Evolutionary conservation across 2,797 vertebrate genomes (phyloP).

Genomic region (Ceryle rudis): DNA sequence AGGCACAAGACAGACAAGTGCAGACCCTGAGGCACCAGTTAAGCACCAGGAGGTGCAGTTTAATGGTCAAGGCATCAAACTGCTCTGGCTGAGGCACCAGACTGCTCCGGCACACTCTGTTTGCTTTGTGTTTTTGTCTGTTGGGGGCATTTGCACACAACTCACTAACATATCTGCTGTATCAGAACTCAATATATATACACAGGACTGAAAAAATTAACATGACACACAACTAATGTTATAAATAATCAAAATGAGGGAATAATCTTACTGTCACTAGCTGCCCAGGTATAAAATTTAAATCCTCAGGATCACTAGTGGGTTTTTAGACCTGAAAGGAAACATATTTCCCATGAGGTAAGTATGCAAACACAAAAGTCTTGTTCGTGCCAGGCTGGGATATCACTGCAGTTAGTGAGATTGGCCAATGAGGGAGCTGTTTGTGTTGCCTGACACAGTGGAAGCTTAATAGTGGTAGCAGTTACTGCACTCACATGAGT

Average conservation of each 20-base stretch:
- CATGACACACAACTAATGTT: not conserved
- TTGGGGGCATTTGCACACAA: not conserved
- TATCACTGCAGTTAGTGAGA: rapidly evolving
- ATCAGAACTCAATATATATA: not conserved
- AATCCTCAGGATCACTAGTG: not conserved
- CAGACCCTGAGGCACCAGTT: no score
- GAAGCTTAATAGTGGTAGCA: not conserved
- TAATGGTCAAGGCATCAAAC: no score
- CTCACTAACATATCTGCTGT: not conserved
- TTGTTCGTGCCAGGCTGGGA: not conserved
- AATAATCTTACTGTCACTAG: not conserved
- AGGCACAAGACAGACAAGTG: no score
- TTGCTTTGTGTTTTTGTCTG: no score
- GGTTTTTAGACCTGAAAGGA: not conserved
- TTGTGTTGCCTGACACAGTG: no score
- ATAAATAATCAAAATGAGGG: not conserved
- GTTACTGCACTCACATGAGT: not conserved
- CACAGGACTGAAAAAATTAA: not conserved
- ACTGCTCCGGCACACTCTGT: no score
- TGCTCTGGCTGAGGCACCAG: no score
- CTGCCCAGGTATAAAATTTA: not conserved
- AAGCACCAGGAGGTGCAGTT: no score
- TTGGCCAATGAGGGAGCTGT: rapidly evolving
- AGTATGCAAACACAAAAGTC: not conserved
- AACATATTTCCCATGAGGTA: rapidly evolving